These are phyloP conservation scores for Euzophera pinguis DNA, from an alignment of 2,888 invertebrate genomes.

Conservation along the genomic window DNA sequence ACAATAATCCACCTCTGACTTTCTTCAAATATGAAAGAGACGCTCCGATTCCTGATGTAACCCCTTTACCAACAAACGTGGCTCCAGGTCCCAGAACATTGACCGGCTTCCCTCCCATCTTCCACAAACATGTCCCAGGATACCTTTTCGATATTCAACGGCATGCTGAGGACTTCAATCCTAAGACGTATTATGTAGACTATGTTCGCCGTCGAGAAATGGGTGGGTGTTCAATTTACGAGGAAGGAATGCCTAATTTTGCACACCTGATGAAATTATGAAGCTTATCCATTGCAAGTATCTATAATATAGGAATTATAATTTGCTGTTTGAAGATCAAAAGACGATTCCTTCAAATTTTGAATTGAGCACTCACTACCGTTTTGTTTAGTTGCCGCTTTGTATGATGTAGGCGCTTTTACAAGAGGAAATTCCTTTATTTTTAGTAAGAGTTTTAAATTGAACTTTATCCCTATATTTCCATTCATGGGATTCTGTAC, in stretches of 20 bases:
- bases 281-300: slow-evolving; percentile 34
- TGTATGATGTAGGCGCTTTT: slow-evolving; percentile 18
- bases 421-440: slow-evolving; percentile 9
- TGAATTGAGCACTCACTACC: slow-evolving; percentile 70
- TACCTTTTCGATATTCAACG: slow-evolving; percentile 67
- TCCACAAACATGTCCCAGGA: slow-evolving; percentile 71
- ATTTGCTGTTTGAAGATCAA: slow-evolving; percentile 46
- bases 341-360: slow-evolving; percentile 64
- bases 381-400: slow-evolving; percentile 53
- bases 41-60: slow-evolving; percentile 64
- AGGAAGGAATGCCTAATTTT: slow-evolving; percentile 53
- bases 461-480: no score
- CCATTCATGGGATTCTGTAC: no score
- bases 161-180: slow-evolving; percentile 69
- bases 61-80: slow-evolving; percentile 49
- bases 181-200: slow-evolving; percentile 76
- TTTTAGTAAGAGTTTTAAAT: neutral
- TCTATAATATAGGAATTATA: slow-evolving; percentile 23
- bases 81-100: slow-evolving; percentile 64
- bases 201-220: slow-evolving; percentile 74
- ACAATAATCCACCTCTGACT: slow-evolving; percentile 56
- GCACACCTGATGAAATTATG: slow-evolving; percentile 37
- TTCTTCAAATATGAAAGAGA: slow-evolving; percentile 68
- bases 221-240: slow-evolving; percentile 78
- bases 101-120: slow-evolving; percentile 68